Evolutionary conservation across 2,888 invertebrate species (phyloP), one percentile per base, ranked within the genome.

Genomic region (Eulithis prunata): DNA sequence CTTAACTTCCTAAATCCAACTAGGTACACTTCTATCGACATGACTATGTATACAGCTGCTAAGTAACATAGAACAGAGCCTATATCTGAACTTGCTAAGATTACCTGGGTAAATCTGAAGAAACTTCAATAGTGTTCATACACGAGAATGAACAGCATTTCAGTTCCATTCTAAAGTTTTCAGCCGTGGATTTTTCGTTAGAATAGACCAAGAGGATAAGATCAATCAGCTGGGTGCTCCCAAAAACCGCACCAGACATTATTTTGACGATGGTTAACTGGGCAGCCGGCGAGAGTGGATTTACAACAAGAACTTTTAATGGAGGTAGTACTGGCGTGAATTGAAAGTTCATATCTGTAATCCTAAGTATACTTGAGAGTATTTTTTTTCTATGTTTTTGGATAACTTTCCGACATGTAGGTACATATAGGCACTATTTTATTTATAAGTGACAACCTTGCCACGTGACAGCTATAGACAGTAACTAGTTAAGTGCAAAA

Each of bases 61-160:
- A 21, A 2, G 1, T 21, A 32, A 32, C 6, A 32, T 3, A 32
- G 4, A 32, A 32, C 32, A 32, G 6, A 32, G 32, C 32, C 32
- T 32, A 32, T 1, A 21, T 14, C 41, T 14, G 1, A 38, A n/a
- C 47, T 3, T 6, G 2, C 21, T n/a, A 11, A 11, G 66, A 57
- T 62, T 80, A 90, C 92, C 83, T 79, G n/a, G 91, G 90, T 68
- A 91, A 80, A 71, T 86, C 84, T 21, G 88, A 85, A 4, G 87
- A 79, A 14, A 87, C 75, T 53, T 66, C 70, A 53, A 91, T 81
- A 10, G 80, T 77, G 76, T 87, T 86, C 54, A 77, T 79, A 70
- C 86, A 87, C 10, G 77, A 66, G 71, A 86, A 88, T 47, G 85
- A 87, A 76, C 89, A 89, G 57, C 72, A 75, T 56, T 76, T 79